A percentile compares a stretch with the other conserved stretches of the same genome.
phyloP scores from a whole-genome alignment of 2,797 vertebrate species.

The Poecilia gillii region DNA sequence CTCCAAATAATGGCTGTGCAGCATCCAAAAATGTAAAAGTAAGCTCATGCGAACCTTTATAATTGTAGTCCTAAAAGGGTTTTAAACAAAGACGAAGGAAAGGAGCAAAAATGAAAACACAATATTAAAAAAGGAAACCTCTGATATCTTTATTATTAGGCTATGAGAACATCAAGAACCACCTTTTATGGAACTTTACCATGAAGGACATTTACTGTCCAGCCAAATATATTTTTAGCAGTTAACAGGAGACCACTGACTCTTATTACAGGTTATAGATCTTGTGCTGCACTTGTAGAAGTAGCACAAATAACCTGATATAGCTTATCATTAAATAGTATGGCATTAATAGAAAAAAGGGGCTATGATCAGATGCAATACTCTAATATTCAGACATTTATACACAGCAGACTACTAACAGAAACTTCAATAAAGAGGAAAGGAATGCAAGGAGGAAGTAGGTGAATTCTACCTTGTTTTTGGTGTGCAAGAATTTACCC shows the following conservation, averaged over 20 bases:
- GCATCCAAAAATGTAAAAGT: too few relatives aligned
- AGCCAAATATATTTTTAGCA: constrained; percentile 43
- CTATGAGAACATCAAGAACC: constrained; percentile 15
- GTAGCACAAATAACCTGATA: neutral
- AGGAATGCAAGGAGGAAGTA: neutral
- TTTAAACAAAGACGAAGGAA: neutral
- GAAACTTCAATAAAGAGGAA: neutral
- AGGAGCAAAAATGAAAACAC: neutral
- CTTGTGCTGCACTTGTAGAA: constrained; percentile 9
- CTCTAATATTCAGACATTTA: constrained; percentile 23
- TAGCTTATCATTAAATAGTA: neutral
- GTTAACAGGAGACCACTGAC: constrained; percentile 14
- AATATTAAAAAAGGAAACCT: constrained; percentile 2
- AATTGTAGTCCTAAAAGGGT: too few relatives aligned
- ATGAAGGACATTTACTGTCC: constrained; percentile 25
- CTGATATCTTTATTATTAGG: constrained; percentile 6
- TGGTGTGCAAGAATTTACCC: constrained; percentile 99
- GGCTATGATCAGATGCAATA: neutral
- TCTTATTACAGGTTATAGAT: constrained; percentile 20
- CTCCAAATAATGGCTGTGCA: too few relatives aligned
- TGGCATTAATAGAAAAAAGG: constrained; percentile 13
- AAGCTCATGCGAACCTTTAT: too few relatives aligned
- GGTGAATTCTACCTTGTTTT: constrained; percentile 89
- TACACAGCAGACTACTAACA: neutral
- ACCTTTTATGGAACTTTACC: constrained; percentile 4